Evolutionary conservation across 2,113 vertebrate species (phyloP).

Genomic region (Chloropsis cyanopogon): DNA sequence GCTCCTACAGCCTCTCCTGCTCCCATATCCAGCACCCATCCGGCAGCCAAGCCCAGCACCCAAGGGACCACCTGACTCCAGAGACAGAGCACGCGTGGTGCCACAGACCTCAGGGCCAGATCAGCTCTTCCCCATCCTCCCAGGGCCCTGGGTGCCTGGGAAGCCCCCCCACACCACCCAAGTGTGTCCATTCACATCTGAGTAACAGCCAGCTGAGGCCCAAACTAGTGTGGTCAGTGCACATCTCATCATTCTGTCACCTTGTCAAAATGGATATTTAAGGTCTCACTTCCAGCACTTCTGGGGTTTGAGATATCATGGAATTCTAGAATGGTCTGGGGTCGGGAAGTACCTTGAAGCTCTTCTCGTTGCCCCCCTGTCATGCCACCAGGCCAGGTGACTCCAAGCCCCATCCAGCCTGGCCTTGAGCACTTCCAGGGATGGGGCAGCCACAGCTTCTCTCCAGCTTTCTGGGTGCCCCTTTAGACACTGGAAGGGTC

Average conservation of each 20-base stretch:
- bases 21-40: not conserved
- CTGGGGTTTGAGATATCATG: not conserved
- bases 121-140: not conserved
- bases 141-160: not conserved
- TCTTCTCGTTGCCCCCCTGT: rapidly evolving
- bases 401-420: not conserved
- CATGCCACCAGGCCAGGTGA: not conserved
- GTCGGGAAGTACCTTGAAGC: not conserved
- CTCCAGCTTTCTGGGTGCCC: not conserved
- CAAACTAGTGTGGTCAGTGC: not conserved
- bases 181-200: not conserved
- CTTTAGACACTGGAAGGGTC: not conserved
- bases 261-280: not conserved
- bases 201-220: not conserved
- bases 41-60: not conserved
- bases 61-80: not conserved
- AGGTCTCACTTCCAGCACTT: not conserved
- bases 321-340: not conserved
- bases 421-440: not conserved
- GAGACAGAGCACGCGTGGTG: not conserved
- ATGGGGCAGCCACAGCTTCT: not conserved
- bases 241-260: not conserved
- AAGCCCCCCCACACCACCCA: not conserved
- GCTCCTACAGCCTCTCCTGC: not conserved
- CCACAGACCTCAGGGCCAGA: rapidly evolving